Percentiles rank a stretch among this genome's conserved stretches.
Conservation (phyloP, 2,888 invertebrate species). For the Chironomus riparius region DNA sequence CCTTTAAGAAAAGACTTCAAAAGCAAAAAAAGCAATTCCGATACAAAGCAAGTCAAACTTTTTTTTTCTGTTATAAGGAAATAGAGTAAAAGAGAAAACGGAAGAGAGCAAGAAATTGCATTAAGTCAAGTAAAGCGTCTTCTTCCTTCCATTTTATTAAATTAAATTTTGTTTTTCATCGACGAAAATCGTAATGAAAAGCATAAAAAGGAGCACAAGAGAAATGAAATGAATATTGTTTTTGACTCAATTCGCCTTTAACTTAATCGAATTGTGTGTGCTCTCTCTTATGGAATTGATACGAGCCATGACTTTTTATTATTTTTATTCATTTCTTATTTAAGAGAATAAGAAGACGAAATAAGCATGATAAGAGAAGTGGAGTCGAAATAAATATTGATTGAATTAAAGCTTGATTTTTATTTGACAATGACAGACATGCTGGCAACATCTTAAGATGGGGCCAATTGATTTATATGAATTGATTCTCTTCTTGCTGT, state of each 20-base stretch:
- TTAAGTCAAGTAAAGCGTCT: not conserved
- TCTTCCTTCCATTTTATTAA: slow-evolving; percentile 11
- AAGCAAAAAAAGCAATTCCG: not conserved
- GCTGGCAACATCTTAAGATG: not conserved
- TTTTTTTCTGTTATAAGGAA: not conserved
- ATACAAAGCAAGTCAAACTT: not conserved
- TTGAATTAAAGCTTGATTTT: slow-evolving; percentile 19
- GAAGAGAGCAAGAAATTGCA: not conserved
- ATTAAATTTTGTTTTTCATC: slow-evolving; percentile 10
- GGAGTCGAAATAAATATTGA: slow-evolving; percentile 2
- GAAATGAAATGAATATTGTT: not conserved
- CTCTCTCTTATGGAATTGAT: slow-evolving; percentile 1
- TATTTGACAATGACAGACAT: slow-evolving; percentile 17
- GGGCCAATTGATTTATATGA: not conserved
- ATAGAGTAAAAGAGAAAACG: not conserved
- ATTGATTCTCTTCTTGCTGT: not conserved
- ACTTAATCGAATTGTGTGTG: slow-evolving; percentile 1
- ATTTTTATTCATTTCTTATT: not conserved
- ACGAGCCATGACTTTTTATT: not conserved
- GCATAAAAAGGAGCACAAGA: not conserved
- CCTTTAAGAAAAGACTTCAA: not conserved
- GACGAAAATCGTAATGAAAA: not conserved
- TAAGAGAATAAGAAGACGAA: not conserved
- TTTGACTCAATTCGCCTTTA: slow-evolving; percentile 6
- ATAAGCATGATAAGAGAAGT: not conserved